These are phyloP conservation scores for Liodrosophila aerea DNA, from an alignment of 2,888 invertebrate species.

Conservation along the genomic window DNA sequence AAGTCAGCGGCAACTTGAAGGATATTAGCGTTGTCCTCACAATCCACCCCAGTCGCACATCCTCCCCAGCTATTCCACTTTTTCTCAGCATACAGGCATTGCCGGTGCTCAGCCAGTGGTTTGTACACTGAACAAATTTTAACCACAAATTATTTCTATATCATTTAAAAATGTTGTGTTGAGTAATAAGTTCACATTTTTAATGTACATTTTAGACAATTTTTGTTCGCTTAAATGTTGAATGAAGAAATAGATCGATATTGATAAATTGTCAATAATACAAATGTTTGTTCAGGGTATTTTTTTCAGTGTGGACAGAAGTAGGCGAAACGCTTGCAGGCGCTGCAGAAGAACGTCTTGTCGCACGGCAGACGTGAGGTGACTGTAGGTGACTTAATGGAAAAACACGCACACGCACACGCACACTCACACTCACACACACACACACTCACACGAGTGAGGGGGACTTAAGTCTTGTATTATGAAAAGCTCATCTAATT, in stretches of 20 bases:
- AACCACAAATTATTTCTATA: too few relatives aligned
- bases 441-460: conserved; percentile 16
- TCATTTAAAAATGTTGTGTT: too few relatives aligned
- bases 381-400: conserved; percentile 37
- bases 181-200: too few relatives aligned
- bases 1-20: conserved; percentile 52
- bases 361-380: background rate
- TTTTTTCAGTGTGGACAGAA: background rate
- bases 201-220: too few relatives aligned
- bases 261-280: too few relatives aligned
- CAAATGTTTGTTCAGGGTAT: too few relatives aligned
- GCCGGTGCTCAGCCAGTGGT: too few relatives aligned
- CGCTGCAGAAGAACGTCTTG: background rate
- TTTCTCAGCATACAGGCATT: too few relatives aligned
- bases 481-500: conserved; percentile 80
- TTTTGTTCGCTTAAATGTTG: too few relatives aligned
- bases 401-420: conserved; percentile 41
- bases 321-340: background rate
- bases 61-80: too few relatives aligned
- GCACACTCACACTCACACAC: conserved; percentile 25
- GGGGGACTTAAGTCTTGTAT: conserved; percentile 61
- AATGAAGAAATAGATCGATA: too few relatives aligned
- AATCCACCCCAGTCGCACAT: background rate
- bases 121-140: too few relatives aligned
- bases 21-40: conserved; percentile 55